Evolutionary conservation across 1,140 invertebrate genomes (phyloP), one percentile per base, ranked within the genome.

Genomic region (Bombus haemorrhoidalis): DNA sequence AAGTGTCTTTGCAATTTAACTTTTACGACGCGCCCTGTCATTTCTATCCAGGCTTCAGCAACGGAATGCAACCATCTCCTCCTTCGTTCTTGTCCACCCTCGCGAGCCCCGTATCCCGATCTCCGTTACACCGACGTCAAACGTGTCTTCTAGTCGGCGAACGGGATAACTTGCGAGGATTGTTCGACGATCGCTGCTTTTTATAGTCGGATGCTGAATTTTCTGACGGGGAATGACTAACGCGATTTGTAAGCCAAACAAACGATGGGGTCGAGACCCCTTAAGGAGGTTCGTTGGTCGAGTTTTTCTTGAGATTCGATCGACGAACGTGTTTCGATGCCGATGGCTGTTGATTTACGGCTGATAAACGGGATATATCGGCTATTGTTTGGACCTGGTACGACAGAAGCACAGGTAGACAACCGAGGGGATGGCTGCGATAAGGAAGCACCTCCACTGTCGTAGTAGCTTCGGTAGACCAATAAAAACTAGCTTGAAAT

Each of bases 1-100:
- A 89, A 87, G 87, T 86, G 86, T 76, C 75, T 86, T 79, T 75
- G 85, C 80, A 88, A 89, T 89, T 87, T 85, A 87, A 89, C 87
- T 89, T 87, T 89, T 87, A 84, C 78, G 87, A 59, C 81, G 41
- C 86, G 71, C 79, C 85, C 66, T 89, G 85, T 86, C 85, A 83
- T 86, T 86, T 83, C 85, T 86, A 86, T 72, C 74, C 85, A 13
- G 22, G 37, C 53, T 72, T 74, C 39, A 59, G 43, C 62, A n/a
- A 39, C 53, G 39, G 41, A 83, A 78, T 83, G 82, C 74, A 71
- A 66, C 68, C 32, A 22, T 47, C 76, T 41, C n/a, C 22, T 39
- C 22, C 37, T 12, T 25, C 32, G 1, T 18, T 6, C 41, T 18
- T 39, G 2, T 13, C 47, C 9, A 18, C n/a, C 1, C n/a, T 22